Base-by-base conservation (phyloP, 2,797 vertebrate species). In the Alosa sapidissima region DNA sequence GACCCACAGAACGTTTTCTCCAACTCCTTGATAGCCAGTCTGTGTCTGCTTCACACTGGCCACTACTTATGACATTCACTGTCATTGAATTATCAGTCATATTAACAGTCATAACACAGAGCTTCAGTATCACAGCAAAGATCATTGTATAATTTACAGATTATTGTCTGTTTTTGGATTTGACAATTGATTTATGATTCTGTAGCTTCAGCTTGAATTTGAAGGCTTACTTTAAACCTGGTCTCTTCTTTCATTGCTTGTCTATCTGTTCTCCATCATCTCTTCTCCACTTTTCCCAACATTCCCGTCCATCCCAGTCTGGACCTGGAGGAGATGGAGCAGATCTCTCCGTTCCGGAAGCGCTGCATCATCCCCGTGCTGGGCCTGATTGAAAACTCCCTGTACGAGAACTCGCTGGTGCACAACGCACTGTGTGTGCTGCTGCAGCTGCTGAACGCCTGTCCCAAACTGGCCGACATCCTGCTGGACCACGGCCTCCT, bases 401-500 rank as follows among this genome's bases (percentile, higher is more conserved):
- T 99, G 33, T 98, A 97, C 82, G 97, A 99, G 93, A 97, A 97
- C 49, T 90, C 96, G 5, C 92, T 99, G 91, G 94, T 98, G 85
- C 98, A 99, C 92, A 97, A 96, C 90, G 93, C 95, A 88, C 95
- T 99, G 84, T 97, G 97, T 84, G 96, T 99, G 84, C 95, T 99
- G 86, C 95, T 98, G 88, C 98, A 98, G 92, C 97, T 99, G 54
- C 91, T 99, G 88, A 98, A 98, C 84, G 96, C 98, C 87, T 99
- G 98, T 90, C 96, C 98, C 47, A 99, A 99, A 92, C 94, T 99
- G 91, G 96, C 98, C 88, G 98, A 99, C 93, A 96, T 99, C 85
- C 95, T 99, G 88, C 93, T 99, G 82, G 98, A 99, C 92, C 99
- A 98, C 87, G 98, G 98, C 45, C 96, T 99, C 2, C 96, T 99